phyloP scores from a whole-genome alignment of 2,888 invertebrate species.

The Megaustenia siamemsis region DNA sequence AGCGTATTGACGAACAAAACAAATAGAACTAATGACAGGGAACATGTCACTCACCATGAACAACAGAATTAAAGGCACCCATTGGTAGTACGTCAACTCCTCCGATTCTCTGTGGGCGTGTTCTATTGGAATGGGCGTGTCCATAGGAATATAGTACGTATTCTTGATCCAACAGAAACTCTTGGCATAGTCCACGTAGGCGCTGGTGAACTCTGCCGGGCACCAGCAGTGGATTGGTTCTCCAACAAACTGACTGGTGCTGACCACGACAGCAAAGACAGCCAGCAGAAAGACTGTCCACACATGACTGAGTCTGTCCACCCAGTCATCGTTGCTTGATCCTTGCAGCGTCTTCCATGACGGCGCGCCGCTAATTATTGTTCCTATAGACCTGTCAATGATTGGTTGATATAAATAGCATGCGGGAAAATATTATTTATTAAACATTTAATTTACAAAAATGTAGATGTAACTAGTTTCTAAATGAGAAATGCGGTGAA shows the following conservation, averaged over 20 bases:
- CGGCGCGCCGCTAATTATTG: constrained; percentile 66
- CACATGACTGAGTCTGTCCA: constrained; percentile 74
- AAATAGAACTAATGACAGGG: no score
- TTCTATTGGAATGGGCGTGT: constrained; percentile 71
- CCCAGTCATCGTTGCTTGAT: constrained; percentile 74
- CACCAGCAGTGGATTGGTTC: constrained; percentile 77
- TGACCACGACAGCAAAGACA: constrained; percentile 74
- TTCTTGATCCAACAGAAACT: constrained; percentile 76
- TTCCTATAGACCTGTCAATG: constrained; percentile 59
- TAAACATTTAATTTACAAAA: no score
- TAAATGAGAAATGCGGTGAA: no score
- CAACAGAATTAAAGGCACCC: constrained; percentile 73
- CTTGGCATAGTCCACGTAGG: constrained; percentile 74
- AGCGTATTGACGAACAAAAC: no score
- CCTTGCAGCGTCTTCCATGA: constrained; percentile 72
- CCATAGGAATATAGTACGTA: constrained; percentile 75
- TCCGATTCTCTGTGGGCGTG: constrained; percentile 67
- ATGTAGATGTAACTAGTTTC: no score
- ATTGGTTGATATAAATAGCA: no score
- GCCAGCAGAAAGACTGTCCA: constrained; percentile 72
- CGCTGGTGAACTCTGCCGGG: constrained; percentile 61
- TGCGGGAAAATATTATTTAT: no score
- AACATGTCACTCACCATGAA: constrained; percentile 57
- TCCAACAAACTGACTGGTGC: constrained; percentile 73
- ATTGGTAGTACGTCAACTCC: constrained; percentile 75